phyloP scores from a whole-genome alignment of 2,888 invertebrate species.

The Diarsia mendica region DNA sequence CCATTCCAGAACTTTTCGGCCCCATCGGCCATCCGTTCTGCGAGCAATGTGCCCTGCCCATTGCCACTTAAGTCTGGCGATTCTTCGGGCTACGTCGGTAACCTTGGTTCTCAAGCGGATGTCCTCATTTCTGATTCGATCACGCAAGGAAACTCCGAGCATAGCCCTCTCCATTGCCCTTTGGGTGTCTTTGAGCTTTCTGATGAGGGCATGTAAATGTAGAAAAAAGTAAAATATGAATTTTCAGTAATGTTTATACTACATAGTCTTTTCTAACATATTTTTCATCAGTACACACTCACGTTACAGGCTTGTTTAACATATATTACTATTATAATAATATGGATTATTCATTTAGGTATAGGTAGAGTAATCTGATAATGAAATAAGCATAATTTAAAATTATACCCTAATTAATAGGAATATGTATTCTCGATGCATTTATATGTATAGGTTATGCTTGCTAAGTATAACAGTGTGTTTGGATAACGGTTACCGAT shows the following conservation, averaged over 20 bases:
- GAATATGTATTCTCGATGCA: constrained; percentile 23
- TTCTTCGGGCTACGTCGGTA: too few relatives aligned
- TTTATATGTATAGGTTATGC: constrained; percentile 29
- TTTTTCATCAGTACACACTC: constrained; percentile 16
- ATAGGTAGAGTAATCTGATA: constrained; percentile 7
- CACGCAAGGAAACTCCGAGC: too few relatives aligned
- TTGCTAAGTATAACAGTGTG: background rate
- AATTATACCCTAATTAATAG: constrained; percentile 7
- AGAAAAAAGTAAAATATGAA: background rate
- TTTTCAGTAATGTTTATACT: background rate
- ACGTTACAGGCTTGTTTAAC: constrained; percentile 26
- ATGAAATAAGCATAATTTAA: background rate
- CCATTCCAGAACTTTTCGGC: too few relatives aligned
- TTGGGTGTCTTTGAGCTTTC: too few relatives aligned
- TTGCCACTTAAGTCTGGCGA: too few relatives aligned
- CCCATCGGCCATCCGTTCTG: too few relatives aligned
- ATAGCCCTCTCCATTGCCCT: too few relatives aligned
- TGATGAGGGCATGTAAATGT: too few relatives aligned
- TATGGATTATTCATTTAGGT: background rate
- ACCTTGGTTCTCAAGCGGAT: too few relatives aligned
- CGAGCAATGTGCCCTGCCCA: too few relatives aligned
- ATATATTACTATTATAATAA: constrained; percentile 1
- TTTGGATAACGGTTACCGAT: too few relatives aligned
- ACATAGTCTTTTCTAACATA: background rate
- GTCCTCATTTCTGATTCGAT: too few relatives aligned